These are phyloP conservation scores for Brienomyrus longianalis DNA, from an alignment of 2,113 vertebrate species.

Conservation along the genomic window DNA sequence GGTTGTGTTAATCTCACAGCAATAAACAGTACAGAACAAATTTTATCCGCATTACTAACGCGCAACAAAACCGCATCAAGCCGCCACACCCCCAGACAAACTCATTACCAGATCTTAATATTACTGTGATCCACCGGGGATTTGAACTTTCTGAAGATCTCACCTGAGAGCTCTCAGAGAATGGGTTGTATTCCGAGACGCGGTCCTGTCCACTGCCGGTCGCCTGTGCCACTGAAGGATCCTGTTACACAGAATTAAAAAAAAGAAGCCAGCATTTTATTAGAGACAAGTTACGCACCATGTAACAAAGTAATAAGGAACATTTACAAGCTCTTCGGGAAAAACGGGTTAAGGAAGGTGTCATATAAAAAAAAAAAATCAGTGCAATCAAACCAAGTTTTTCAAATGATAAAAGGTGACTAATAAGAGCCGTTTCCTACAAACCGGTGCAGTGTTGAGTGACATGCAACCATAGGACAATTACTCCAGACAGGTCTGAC, in stretches of 20 bases:
- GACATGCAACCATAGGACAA: neutral
- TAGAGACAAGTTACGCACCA: neutral
- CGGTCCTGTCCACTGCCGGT: conserved; percentile 55
- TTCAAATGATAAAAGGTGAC: neutral
- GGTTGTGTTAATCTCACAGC: neutral
- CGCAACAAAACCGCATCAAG: neutral
- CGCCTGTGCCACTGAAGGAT: conserved; percentile 82
- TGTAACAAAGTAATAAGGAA: neutral
- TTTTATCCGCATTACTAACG: neutral
- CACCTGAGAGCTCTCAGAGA: conserved; percentile 71
- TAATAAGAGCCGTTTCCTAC: neutral
- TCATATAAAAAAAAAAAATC: neutral
- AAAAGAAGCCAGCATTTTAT: neutral
- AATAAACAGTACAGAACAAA: neutral
- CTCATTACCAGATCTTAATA: neutral
- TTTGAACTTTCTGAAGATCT: neutral
- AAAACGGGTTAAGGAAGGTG: neutral
- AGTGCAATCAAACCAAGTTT: neutral
- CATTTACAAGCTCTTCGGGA: neutral
- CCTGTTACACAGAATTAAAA: conserved; percentile 54
- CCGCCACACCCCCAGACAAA: neutral
- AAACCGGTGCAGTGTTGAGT: neutral
- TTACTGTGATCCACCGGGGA: neutral
- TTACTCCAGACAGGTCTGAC: neutral
- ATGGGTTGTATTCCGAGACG: conserved; percentile 81